phyloP scores from a whole-genome alignment of 2,113 vertebrate species.

The Nibea albiflora region DNA sequence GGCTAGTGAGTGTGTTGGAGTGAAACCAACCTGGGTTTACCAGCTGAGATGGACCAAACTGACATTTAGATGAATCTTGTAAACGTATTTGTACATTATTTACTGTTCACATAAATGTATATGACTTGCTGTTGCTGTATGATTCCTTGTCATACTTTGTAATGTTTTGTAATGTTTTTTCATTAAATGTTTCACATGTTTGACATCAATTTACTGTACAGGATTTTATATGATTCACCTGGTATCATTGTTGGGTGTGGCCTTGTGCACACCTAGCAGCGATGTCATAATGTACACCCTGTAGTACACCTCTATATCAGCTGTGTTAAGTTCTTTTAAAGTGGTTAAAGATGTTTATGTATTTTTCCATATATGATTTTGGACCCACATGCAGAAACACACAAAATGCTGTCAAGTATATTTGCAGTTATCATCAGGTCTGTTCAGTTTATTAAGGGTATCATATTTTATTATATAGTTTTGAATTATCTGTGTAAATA shows the following conservation, averaged over 20 bases:
- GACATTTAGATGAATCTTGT: not conserved
- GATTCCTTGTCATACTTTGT: not conserved
- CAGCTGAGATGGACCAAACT: not conserved
- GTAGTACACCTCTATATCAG: not conserved
- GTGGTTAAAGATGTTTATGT: not conserved
- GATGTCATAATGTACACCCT: not conserved
- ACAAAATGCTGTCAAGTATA: not conserved
- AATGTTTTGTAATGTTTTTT: not conserved
- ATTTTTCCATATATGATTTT: not conserved
- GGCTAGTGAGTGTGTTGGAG: slow-evolving; percentile 77
- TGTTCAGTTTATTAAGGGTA: not conserved
- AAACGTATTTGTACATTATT: not conserved
- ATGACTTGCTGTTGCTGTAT: not conserved
- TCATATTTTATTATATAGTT: not conserved
- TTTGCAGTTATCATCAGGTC: not conserved
- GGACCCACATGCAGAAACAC: not conserved
- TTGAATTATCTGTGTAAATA: not conserved
- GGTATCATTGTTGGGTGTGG: not conserved
- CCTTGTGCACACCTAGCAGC: not conserved
- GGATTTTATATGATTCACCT: not conserved
- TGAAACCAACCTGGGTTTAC: not conserved
- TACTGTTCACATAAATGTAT: not conserved
- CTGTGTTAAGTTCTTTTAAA: too few species aligned
- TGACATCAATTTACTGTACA: not conserved
- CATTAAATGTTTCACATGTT: not conserved